These are phyloP conservation scores for Lasaia peninsularis DNA, from an alignment of 1,140 invertebrate genomes.

Conservation along the genomic window DNA sequence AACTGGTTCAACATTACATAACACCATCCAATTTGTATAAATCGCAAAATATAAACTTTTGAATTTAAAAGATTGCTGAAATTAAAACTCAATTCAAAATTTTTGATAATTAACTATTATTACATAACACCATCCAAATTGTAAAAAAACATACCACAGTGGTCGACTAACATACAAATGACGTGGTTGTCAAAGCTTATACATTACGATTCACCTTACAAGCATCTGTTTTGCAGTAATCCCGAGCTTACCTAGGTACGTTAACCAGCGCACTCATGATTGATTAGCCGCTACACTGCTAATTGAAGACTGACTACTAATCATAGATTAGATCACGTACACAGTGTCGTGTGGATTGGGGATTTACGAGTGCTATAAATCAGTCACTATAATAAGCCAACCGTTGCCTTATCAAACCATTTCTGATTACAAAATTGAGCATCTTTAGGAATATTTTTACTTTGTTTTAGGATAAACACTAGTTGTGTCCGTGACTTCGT, in stretches of 20 bases:
- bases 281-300: constrained; percentile 14
- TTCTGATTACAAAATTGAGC: constrained; percentile 32
- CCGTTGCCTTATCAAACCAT: constrained; percentile 44
- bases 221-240: neutral
- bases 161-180: neutral
- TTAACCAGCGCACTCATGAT: constrained; percentile 10
- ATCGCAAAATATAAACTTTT: no score
- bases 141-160: no score
- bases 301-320: constrained; percentile 31
- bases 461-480: no score
- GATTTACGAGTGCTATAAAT: constrained; percentile 61
- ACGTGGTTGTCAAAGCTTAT: neutral
- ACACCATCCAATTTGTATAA: no score
- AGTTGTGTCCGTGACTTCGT: no score
- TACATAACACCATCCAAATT: no score
- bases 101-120: constrained; percentile 15
- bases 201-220: constrained; percentile 20
- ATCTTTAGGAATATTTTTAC: neutral
- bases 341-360: constrained; percentile 61
- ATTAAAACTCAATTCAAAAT: no score
- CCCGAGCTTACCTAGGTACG: neutral
- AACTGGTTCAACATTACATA: no score
- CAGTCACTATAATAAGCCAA: constrained; percentile 62
- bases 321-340: constrained; percentile 42
- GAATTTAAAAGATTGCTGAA: no score